Evolutionary conservation across 1,140 invertebrate species (phyloP).

Genomic region (Diabrotica virgifera): DNA sequence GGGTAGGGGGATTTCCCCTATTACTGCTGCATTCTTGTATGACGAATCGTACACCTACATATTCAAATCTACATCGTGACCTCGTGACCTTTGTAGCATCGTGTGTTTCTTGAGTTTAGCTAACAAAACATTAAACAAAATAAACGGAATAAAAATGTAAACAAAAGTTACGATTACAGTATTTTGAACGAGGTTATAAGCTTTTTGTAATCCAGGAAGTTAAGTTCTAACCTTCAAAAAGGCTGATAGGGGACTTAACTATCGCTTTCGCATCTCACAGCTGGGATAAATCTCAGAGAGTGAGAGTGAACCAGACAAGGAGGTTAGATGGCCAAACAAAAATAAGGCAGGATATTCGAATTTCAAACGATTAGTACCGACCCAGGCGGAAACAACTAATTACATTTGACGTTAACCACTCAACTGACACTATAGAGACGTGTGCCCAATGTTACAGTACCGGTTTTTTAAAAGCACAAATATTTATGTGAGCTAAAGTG

Average conservation of each 20-base stretch:
- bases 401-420: conserved; percentile 44
- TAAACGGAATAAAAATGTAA: no score
- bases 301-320: conserved; percentile 26
- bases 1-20: no score
- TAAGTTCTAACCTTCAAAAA: no score
- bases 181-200: no score
- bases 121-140: no score
- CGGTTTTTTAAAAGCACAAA: conserved; percentile 1
- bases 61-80: no score
- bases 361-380: conserved; percentile 44
- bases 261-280: conserved; percentile 17
- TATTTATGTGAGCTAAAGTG: conserved; percentile 2
- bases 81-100: no score
- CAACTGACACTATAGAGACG: conserved; percentile 35
- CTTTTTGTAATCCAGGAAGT: no score
- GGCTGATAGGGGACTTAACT: background rate
- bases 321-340: conserved; percentile 40
- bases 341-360: conserved; percentile 44
- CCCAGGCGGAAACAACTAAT: conserved; percentile 41
- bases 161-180: no score
- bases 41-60: no score
- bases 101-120: no score
- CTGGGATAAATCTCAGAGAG: conserved; percentile 32
- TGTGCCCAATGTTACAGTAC: conserved; percentile 22
- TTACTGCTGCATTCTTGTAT: no score